A percentile compares a stretch with the other conserved stretches of the same genome.
Evolutionary conservation across 1,140 invertebrate species (phyloP).

Genomic region (Papilio xuthus): DNA sequence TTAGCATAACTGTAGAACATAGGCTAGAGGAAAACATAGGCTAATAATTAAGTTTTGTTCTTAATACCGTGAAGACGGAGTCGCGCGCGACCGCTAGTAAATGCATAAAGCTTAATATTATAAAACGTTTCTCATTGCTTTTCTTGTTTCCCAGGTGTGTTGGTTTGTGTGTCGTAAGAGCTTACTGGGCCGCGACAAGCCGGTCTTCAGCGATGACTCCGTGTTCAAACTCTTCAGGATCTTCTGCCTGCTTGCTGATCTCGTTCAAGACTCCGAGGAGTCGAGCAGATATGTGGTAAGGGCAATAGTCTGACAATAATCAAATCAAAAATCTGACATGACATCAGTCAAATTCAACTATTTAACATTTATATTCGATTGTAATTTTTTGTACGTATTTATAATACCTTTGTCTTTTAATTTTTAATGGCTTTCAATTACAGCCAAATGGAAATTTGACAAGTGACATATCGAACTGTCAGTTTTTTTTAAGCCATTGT

Average conservation of each 20-base stretch:
- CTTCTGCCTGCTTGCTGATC: constrained; percentile 89
- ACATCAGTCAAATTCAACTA: background rate
- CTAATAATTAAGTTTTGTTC: no score
- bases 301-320: background rate
- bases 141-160: constrained; percentile 82
- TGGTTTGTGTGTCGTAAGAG: constrained; percentile 89
- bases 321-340: constrained; percentile 32
- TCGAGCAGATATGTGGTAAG: constrained; percentile 66
- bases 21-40: no score
- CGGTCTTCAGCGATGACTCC: constrained; percentile 84
- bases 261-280: constrained; percentile 80
- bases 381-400: background rate
- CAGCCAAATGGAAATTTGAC: background rate
- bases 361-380: background rate
- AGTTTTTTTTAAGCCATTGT: background rate
- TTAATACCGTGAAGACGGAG: no score
- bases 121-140: background rate
- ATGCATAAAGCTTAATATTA: no score
- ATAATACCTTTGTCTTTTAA: background rate
- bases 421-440: background rate
- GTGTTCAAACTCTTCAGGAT: constrained; percentile 89
- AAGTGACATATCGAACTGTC: background rate
- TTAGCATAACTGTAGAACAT: no score
- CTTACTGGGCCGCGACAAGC: constrained; percentile 82
- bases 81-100: no score